Percentiles rank a stretch among this genome's conserved stretches.
These are phyloP conservation scores for Charanyca ferruginea DNA, from an alignment of 2,888 invertebrate species.

Conservation along the genomic window DNA sequence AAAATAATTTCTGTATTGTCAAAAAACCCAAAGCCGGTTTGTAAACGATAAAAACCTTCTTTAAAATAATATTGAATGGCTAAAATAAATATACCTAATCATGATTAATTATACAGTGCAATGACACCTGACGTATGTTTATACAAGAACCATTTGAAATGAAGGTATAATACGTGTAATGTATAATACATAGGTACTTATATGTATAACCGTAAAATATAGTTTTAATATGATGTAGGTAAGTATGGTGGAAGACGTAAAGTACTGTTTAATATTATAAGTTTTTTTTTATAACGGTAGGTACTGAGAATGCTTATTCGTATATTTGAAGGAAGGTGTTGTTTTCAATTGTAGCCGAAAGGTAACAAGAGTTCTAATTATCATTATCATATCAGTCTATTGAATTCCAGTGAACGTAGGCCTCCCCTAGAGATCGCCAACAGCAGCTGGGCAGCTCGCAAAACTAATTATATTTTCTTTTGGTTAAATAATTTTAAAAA, in stretches of 20 bases:
- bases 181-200: neutral
- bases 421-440: no score
- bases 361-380: no score
- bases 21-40: constrained; percentile 50
- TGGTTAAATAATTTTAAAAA: no score
- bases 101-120: constrained; percentile 57
- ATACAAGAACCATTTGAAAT: constrained; percentile 5
- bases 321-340: neutral
- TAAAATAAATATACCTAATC: constrained; percentile 59
- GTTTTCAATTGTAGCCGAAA: neutral
- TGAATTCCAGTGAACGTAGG: no score
- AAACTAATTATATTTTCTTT: no score
- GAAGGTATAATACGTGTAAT: neutral
- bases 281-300: neutral
- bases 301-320: neutral
- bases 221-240: neutral
- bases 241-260: neutral
- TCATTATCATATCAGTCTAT: no score
- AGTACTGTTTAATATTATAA: neutral
- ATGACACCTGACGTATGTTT: constrained; percentile 44
- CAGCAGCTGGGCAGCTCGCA: no score
- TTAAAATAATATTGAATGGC: constrained; percentile 61
- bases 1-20: constrained; percentile 52
- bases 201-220: neutral
- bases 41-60: constrained; percentile 52